Base-by-base conservation (phyloP, 2,113 vertebrate genomes). In the Circaetus gallicus region DNA sequence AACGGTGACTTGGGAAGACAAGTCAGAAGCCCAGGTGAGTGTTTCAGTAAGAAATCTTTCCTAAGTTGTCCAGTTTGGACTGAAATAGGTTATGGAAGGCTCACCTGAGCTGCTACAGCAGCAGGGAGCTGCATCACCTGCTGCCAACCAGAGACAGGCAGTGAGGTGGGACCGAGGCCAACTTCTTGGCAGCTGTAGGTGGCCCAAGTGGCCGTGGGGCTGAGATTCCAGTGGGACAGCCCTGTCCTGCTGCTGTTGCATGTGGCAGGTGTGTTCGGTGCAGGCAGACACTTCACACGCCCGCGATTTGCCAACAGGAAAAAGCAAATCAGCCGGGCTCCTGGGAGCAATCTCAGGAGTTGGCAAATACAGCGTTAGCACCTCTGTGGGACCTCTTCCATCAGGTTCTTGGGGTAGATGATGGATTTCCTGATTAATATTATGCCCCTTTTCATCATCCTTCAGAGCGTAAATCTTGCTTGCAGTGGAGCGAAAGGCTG, bases 291-390 rank as follows among this genome's bases (percentile, higher is more conserved):
- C 36, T 66, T 38, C 17, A 5, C 38, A 4, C 7, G 14, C 52
- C n/a, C 1, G 0, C 1, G 0, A 40, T 43, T 43, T 10, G 58
- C 52, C 36, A 32, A 2, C 13, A 1, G 1, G 40, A 2, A 1
- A 62, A 43, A 53, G 22, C 16, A 16, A 38, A 71, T 14, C 45
- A 29, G 38, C 28, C 21, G 19, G 24, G 25, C 28, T 76, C 34
- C 47, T 3, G 12, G 36, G 70, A 71, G 52, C 45, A 28, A 19
- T 17, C 81, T 86, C 58, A 3, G 45, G 58, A 92, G 59, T 1
- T n/a, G 36, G 58, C 65, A 56, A 70, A 81, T 20, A n/a, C 5
- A 50, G 63, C 1, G 1, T 62, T 56, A 72, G 58, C 58, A 56
- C 38, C 76, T 62, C 53, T 11, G 73, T 78, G 66, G 84, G 78